These are phyloP conservation scores for Octopus sinensis DNA, from an alignment of 1,140 invertebrate species.

Conservation along the genomic window DNA sequence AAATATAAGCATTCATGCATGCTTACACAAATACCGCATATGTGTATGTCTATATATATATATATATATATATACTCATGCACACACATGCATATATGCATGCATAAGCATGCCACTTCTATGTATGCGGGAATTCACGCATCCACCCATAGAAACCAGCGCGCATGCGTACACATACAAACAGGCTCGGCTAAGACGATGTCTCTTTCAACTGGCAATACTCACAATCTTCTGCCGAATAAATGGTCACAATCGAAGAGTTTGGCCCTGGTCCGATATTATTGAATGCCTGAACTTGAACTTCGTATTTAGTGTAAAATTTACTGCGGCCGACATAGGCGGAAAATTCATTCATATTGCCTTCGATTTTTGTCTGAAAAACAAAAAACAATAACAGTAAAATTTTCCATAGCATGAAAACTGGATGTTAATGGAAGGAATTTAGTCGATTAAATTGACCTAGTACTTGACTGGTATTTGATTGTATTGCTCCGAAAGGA, in stretches of 20 bases:
- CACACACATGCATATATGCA: background rate
- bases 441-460: too few relatives aligned
- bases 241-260: slow-evolving; percentile 73
- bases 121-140: background rate
- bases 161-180: background rate
- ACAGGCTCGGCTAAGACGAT: background rate
- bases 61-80: too few relatives aligned
- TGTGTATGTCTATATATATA: too few relatives aligned
- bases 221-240: slow-evolving; percentile 80
- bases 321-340: slow-evolving; percentile 67
- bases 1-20: too few relatives aligned
- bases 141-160: background rate
- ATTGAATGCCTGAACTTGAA: slow-evolving; percentile 81
- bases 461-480: too few relatives aligned
- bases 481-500: too few relatives aligned
- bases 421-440: too few relatives aligned
- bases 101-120: background rate
- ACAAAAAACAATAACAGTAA: background rate
- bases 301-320: slow-evolving; percentile 86
- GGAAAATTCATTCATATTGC: slow-evolving; percentile 16
- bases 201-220: background rate
- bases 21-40: too few relatives aligned
- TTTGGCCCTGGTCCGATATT: slow-evolving; percentile 77
- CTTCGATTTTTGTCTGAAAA: slow-evolving; percentile 22
- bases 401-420: too few relatives aligned